Base-by-base conservation (phyloP, 2,113 vertebrate genomes). In the Sapayoa aenigma region DNA sequence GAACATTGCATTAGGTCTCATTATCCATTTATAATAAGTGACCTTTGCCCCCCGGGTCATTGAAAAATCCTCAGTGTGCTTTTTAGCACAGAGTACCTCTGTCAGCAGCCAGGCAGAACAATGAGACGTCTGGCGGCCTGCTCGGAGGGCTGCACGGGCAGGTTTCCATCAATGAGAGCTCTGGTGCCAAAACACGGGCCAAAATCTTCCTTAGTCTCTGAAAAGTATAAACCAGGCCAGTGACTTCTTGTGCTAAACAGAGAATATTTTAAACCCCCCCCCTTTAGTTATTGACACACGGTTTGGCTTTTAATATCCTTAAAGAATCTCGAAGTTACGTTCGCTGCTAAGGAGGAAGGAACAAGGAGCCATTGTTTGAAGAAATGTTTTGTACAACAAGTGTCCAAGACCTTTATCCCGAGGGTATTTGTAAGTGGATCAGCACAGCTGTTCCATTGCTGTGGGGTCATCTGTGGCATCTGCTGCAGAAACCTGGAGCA, bases 21-120 rank as follows among this genome's bases (percentile, higher is more conserved):
- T 98, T 98, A 98, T 98, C 98, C 98, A 98, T 98, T 98, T 98
- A 98, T 98, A 98, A 98, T 98, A 98, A 95, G 97, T 96, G 98
- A 98, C 98, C 98, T 98, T 97, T 98, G 97, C 86, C 97, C 98
- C 50, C 59, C 86, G 91, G 98, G 98, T 98, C 98, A 98, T 72
- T 97, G 97, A 95, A 98, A 97, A 98, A 97, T 97, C 97, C 97
- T 97, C 97, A 96, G 79, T 97, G 96, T 97, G 97, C 97, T 98
- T 98, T 97, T 96, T 98, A 98, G 98, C 98, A 98, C 96, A 98
- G 97, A 98, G 98, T 95, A 97, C 97, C 98, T 98, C 98, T 97
- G 97, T 98, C 96, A 97, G 97, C 96, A 98, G 97, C 96, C 91
- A 25, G 96, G n/a, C 66, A 46, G 93, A 98, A 98, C 97, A 98